Conservation (phyloP, 2,113 vertebrate genomes). For the Myiagra hebetior region DNA sequence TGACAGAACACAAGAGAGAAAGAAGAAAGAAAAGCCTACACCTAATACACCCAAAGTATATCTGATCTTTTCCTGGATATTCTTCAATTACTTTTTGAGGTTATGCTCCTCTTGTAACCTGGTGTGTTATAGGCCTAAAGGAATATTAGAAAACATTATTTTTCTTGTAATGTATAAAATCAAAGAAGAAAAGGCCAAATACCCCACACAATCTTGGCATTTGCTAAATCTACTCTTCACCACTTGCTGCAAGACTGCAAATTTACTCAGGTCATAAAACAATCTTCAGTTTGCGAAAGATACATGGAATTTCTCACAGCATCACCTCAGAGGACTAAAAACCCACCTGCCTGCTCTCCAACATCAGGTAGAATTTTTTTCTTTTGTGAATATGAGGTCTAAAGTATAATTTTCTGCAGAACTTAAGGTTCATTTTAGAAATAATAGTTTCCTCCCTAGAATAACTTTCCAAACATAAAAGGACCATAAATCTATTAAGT, state of each 20-base stretch:
- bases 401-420: background rate
- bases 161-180: slow-evolving; percentile 30
- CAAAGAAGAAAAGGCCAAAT: slow-evolving; percentile 52
- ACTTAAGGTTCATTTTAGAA: background rate
- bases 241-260: slow-evolving; percentile 1
- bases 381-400: background rate
- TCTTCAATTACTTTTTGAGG: background rate
- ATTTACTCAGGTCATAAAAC: slow-evolving; percentile 42
- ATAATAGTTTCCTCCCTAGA: background rate
- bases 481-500: background rate
- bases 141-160: background rate
- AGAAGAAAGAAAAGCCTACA: slow-evolving; percentile 21
- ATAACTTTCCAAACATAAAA: background rate
- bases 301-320: background rate
- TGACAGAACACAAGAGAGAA: background rate
- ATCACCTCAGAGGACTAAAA: background rate
- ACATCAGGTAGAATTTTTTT: background rate
- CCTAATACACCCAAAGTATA: background rate
- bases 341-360: background rate
- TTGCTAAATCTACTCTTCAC: slow-evolving; percentile 59
- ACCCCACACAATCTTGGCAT: slow-evolving; percentile 58
- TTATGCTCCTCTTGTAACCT: background rate
- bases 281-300: background rate
- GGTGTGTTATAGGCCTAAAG: background rate
- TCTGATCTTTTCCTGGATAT: background rate